Base-by-base conservation (phyloP, 1,140 invertebrate species). In the Dendroctonus ponderosae region DNA sequence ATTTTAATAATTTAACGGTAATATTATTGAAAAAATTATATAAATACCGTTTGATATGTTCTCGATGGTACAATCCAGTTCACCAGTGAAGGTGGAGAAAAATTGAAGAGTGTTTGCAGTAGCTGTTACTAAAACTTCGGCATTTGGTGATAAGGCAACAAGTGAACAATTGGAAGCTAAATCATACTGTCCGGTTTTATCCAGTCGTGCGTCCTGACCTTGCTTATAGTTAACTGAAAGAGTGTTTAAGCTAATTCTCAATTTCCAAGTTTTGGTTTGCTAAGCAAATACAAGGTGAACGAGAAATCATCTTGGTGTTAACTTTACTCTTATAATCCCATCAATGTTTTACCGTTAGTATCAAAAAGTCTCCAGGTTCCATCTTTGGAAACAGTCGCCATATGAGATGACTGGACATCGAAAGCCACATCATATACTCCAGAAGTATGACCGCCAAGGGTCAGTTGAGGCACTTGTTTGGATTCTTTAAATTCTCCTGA, bases 371-470 rank as follows among this genome's bases (percentile, higher is more conserved):
- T 90, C 89, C 91, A 96, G 49, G 89, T 91, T 68, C 90, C 89
- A 81, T 95, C 92, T 80, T 94, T 94, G 3, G 91, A 93, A 56
- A 94, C 86, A 7, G 92, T 91, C 7, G 86, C 90, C 80, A 93
- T 90, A 72, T 87, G 86, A 40, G 87, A 88, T 2, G 91, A 90
- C 77, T 94, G 91, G 37, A 85, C 85, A 71, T 87, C 91, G 73
- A 95, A 94, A 41, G 83, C 85, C 73, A 95, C 89, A 76, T 89
- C 87, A 70, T 88, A 88, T 4, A 96, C 85, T 5, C 91, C 91
- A 3, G 91, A 90, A n/a, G 82, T 83, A 75, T 96, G 93, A 5
- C 92, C 92, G 5, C 69, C 59, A 5, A 70, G 46, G 61, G 86
- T 87, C 41, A 95, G 81, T 72, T 93, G 88, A 77, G 89, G 94